Evolutionary conservation across 1,140 invertebrate species (phyloP), one percentile per base, ranked within the genome.

Genomic region (Bombus vancouverensis): DNA sequence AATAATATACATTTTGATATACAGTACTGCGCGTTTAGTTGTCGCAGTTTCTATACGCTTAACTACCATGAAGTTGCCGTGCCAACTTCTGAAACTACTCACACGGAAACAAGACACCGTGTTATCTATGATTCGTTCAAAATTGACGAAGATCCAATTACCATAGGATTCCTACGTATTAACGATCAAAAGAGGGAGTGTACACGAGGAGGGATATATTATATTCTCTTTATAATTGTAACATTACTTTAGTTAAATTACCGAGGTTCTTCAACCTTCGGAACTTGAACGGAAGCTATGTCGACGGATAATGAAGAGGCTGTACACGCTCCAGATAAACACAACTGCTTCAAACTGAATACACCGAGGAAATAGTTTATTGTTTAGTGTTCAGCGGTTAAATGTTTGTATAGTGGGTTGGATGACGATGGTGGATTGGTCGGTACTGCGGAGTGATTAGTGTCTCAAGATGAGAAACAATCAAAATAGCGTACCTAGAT

Each of bases 231-330:
- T 32, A 32, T 18, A 65, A n/a, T n/a, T 65, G 28, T 65, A 32
- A 65, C 5, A 8, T 66, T 66, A 66, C 15, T 66, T 66, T 18
- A 32, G n/a, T 3, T 32, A 66, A 66, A 66, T 66, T 66, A 32
- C n/a, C 0, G n/a, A 65, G n/a, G n/a, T 66, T 66, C n/a, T 81
- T 80, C 83, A 80, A 87, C 73, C 59, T 92, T 84, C 73, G 88
- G 85, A 92, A 91, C 91, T 92, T 89, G 79, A 89, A 87, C 84
- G 88, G 87, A 85, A 89, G 81, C 83, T 87, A 91, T 85, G 88
- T 87, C 86, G 92, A 88, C 79, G 91, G 83, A 89, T 93, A 93
- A 93, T 92, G 92, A 92, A 92, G 89, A 85, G 85, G 87, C 91
- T 89, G 90, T 90, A 89, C 91, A 62, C 59, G 89, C 90, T 87